Evolutionary conservation across 2,888 invertebrate species (phyloP), one percentile per base, ranked within the genome.

Genomic region (Athalia circularis): DNA sequence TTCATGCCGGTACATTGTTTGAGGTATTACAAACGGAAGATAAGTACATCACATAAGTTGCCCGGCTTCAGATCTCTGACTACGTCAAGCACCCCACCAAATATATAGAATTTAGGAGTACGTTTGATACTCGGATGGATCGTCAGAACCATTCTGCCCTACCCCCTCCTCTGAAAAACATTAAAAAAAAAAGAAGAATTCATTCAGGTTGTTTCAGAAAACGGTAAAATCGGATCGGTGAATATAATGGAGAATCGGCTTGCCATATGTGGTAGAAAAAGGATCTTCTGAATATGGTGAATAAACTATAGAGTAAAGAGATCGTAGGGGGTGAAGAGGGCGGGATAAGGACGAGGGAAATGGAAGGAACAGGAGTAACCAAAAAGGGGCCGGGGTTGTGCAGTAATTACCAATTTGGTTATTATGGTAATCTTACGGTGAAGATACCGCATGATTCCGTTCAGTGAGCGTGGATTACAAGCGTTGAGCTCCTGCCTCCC

Each of bases 341-440:
- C 29, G 11, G 29, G 59, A 29, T 54, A 29, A 9, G 68, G 29
- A 47, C 59, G 57, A 9, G 59, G 59, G 7, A 6, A 47, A 72
- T 29, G 72, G 59, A 47, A 57, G 59, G 70, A 59, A 75, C 54
- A 77, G 77, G 80, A 81, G 80, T 68, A 62, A 68, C 52, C 77
- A 65, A 78, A 78, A 79, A 76, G 81, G 81, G 81, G 80, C 48
- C 8, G 57, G 65, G 15, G 64, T 83, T 82, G 79, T 74, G 79
- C 81, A 77, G 84, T 85, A 84, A 85, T 85, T 84, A 85, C 83
- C 84, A 83, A 85, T 84, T 84, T 85, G 82, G 82, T 82, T 83
- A 84, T 85, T 83, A 85, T 81, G 80, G 83, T 85, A 83, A 85
- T 85, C 81, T 81, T 76, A 77, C 65, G 75, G 65, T 77, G 81